phyloP scores from a whole-genome alignment of 2,797 vertebrate genomes.

The Fistularia tabacaria region DNA sequence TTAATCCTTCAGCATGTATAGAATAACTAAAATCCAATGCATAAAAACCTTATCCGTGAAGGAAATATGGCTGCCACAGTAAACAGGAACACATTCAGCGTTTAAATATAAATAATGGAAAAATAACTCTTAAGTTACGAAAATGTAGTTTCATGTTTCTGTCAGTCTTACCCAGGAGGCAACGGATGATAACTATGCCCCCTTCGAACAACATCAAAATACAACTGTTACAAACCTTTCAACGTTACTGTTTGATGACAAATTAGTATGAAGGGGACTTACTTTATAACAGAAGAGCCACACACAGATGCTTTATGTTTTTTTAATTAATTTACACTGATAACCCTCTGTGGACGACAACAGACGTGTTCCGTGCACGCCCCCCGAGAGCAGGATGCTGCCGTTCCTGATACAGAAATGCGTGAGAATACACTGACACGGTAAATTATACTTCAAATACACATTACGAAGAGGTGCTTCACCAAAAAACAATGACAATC shows the following conservation, averaged over 20 bases:
- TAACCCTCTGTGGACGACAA: constrained; percentile 23
- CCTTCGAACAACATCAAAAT: constrained; percentile 11
- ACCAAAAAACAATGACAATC: constrained; percentile 2
- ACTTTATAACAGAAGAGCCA: constrained; percentile 14
- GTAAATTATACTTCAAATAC: constrained; percentile 6
- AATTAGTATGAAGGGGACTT: constrained; percentile 10
- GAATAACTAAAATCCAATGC: too few species aligned
- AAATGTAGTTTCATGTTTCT: neutral
- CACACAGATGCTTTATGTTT: constrained; percentile 30
- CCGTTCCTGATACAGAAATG: constrained; percentile 20
- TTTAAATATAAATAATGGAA: neutral
- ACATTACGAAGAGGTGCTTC: constrained; percentile 8
- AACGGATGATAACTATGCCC: constrained; percentile 2
- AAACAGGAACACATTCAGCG: too few species aligned
- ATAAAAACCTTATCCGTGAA: too few species aligned
- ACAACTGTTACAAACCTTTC: constrained; percentile 4
- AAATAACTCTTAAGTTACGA: too few species aligned
- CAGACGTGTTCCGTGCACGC: constrained; percentile 8
- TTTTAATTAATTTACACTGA: constrained; percentile 53
- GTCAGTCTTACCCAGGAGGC: constrained; percentile 12
- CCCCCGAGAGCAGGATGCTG: constrained; percentile 26
- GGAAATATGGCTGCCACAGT: too few species aligned
- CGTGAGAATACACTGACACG: constrained; percentile 21
- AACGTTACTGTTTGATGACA: neutral
- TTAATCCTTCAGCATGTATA: too few species aligned